These are phyloP conservation scores for Mormyrus lacerda DNA, from an alignment of 2,113 vertebrate species.

Conservation along the genomic window DNA sequence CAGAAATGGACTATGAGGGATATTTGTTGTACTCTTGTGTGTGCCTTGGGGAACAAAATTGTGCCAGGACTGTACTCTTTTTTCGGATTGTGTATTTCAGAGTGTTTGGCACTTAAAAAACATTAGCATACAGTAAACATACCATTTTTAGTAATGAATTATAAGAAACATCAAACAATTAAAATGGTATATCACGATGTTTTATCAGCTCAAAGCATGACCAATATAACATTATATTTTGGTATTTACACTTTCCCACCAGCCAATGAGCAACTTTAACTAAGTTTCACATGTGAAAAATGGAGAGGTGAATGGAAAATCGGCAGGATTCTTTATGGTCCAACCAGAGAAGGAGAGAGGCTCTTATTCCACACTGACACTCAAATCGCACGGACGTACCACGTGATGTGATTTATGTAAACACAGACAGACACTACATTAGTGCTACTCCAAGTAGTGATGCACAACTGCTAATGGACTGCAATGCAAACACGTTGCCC, in stretches of 20 bases:
- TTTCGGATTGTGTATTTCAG: neutral
- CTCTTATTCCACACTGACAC: neutral
- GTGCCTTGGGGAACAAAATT: neutral
- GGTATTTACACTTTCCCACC: neutral
- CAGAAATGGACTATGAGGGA: neutral
- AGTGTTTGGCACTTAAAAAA: neutral
- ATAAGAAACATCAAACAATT: neutral
- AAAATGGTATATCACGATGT: neutral
- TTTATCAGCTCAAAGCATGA: neutral
- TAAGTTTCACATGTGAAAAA: neutral
- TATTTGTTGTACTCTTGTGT: neutral
- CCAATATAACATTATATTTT: neutral
- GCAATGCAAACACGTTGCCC: conserved; percentile 18
- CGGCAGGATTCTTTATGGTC: neutral
- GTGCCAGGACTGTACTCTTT: neutral
- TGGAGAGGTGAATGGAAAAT: neutral
- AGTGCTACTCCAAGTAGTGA: neutral
- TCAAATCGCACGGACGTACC: neutral
- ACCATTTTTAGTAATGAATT: neutral
- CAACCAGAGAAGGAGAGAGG: neutral
- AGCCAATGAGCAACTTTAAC: neutral
- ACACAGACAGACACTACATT: neutral
- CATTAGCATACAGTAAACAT: neutral
- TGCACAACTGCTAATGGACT: conserved; percentile 14
- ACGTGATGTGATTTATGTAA: neutral